These are phyloP conservation scores for Pangasius djambal DNA, from an alignment of 2,797 vertebrate genomes.

Conservation along the genomic window DNA sequence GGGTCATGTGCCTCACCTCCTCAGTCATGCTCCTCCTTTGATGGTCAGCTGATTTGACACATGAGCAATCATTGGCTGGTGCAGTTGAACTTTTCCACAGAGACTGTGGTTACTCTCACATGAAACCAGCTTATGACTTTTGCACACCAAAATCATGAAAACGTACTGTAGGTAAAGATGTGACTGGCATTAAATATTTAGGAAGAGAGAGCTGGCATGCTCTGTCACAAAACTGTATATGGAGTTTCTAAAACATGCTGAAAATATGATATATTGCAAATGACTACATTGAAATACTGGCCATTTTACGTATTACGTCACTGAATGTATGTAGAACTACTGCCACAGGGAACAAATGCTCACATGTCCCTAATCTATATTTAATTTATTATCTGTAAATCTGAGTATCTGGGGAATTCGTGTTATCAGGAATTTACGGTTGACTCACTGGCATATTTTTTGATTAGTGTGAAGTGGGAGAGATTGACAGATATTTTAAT, in stretches of 20 bases:
- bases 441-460: background rate
- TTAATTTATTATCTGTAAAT: background rate
- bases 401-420: background rate
- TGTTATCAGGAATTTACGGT: background rate
- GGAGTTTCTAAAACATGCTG: background rate
- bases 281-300: background rate
- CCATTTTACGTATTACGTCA: background rate
- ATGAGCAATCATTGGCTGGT: constrained; percentile 93
- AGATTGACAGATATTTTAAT: background rate
- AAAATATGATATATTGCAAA: background rate
- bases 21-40: constrained; percentile 91
- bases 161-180: constrained; percentile 62
- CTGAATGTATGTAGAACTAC: background rate
- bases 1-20: constrained; percentile 75
- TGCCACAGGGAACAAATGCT: background rate
- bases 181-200: constrained; percentile 45
- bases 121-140: constrained; percentile 82
- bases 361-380: background rate
- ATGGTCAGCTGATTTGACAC: constrained; percentile 64
- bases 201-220: constrained; percentile 78
- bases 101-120: constrained; percentile 79
- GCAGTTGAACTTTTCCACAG: constrained; percentile 68
- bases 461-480: background rate
- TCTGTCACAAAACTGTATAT: constrained; percentile 46
- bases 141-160: constrained; percentile 83